Conservation (phyloP, 2,888 invertebrate genomes). For the Tanaodytes sp. region DNA sequence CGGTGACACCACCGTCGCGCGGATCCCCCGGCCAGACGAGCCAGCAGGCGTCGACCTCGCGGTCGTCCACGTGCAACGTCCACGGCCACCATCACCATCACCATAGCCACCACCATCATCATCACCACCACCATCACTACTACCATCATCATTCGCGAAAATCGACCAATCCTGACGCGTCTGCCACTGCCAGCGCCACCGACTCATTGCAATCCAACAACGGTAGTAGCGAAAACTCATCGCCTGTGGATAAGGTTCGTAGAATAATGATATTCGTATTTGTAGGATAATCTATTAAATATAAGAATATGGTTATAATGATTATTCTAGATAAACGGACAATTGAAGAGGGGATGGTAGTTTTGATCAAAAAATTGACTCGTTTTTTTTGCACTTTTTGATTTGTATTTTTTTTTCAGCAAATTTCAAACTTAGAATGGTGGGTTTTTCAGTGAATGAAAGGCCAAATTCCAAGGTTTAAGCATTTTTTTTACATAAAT, state of each 20-base stretch:
- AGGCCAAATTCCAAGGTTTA: too few relatives aligned
- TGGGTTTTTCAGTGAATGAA: too few relatives aligned
- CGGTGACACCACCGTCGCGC: slow-evolving; percentile 10
- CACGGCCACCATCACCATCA: slow-evolving; percentile 62
- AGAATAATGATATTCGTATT: slow-evolving; percentile 18
- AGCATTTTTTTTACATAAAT: too few relatives aligned
- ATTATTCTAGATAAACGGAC: slow-evolving; percentile 8
- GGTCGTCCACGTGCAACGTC: slow-evolving; percentile 48
- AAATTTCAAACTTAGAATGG: too few relatives aligned
- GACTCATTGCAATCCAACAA: slow-evolving; percentile 26
- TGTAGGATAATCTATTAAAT: too few relatives aligned
- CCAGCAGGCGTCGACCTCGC: slow-evolving; percentile 30
- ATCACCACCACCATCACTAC: slow-evolving; percentile 61
- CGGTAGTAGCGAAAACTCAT: slow-evolving; percentile 1
- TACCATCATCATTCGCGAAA: slow-evolving; percentile 59
- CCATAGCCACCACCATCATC: slow-evolving; percentile 61
- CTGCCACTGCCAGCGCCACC: slow-evolving; percentile 23
- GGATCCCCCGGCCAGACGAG: neutral
- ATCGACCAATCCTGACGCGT: slow-evolving; percentile 12
- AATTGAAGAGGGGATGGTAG: too few relatives aligned
- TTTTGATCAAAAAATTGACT: too few relatives aligned
- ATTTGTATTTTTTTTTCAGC: too few relatives aligned
- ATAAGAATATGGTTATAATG: too few relatives aligned
- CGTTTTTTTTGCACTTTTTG: too few relatives aligned
- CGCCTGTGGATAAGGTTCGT: too few relatives aligned